phyloP scores from a whole-genome alignment of 2,797 vertebrate species.

The Parotocinclus haroldoi region DNA sequence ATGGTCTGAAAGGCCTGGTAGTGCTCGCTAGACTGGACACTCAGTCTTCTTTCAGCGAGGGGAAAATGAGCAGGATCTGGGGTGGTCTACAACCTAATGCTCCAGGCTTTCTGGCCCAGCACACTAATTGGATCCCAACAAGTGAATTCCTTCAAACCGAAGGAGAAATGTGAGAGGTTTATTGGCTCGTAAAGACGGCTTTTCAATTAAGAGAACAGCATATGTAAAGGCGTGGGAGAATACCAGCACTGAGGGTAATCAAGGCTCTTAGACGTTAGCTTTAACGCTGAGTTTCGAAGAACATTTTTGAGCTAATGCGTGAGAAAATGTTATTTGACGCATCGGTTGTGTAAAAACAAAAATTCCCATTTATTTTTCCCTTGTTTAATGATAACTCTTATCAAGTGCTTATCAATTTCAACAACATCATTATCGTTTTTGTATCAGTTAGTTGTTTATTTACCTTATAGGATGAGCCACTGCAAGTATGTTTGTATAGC shows the following conservation, averaged over 20 bases:
- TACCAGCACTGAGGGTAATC: slow-evolving; percentile 33
- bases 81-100: slow-evolving; percentile 44
- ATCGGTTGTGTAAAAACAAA: no score
- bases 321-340: no score
- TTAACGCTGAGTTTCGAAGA: not conserved
- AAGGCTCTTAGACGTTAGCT: slow-evolving; percentile 25
- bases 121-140: slow-evolving; percentile 44
- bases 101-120: slow-evolving; percentile 26
- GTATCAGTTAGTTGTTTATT: no score
- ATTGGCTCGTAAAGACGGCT: slow-evolving; percentile 48
- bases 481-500: no score
- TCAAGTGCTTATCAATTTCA: no score
- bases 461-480: no score
- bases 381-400: no score
- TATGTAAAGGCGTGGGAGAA: slow-evolving; percentile 43
- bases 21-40: slow-evolving; percentile 30
- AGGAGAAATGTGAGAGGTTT: slow-evolving; percentile 39
- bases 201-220: slow-evolving; percentile 38
- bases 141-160: slow-evolving; percentile 42
- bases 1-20: slow-evolving; percentile 25
- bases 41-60: slow-evolving; percentile 19
- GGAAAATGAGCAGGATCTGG: slow-evolving; percentile 39
- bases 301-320: no score
- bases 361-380: no score
- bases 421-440: no score